These are phyloP conservation scores for Prorops nasuta DNA, from an alignment of 1,140 invertebrate species.

Conservation along the genomic window DNA sequence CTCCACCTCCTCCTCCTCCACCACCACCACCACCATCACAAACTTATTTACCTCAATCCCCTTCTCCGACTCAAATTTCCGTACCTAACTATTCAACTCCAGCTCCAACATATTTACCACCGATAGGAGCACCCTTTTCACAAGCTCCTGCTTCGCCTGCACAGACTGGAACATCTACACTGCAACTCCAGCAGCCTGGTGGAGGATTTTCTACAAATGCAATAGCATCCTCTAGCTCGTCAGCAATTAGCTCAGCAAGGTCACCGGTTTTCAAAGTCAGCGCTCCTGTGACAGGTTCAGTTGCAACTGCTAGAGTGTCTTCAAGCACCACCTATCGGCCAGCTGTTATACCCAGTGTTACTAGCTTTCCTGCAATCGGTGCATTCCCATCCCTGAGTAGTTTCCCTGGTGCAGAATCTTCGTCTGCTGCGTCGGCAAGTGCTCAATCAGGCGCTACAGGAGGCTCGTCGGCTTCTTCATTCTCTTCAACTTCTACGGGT, in stretches of 20 bases:
- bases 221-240: background rate
- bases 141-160: background rate
- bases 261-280: background rate
- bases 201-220: background rate
- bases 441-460: background rate
- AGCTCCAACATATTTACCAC: slow-evolving; percentile 33
- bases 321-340: background rate
- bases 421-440: too few relatives aligned
- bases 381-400: too few relatives aligned
- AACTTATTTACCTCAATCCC: background rate
- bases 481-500: background rate
- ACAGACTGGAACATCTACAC: background rate
- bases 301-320: background rate
- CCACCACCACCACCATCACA: slow-evolving; percentile 8
- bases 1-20: slow-evolving; percentile 11
- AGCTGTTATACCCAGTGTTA: too few relatives aligned
- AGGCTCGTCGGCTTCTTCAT: background rate
- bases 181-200: background rate
- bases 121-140: slow-evolving; percentile 1
- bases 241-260: background rate
- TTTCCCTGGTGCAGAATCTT: too few relatives aligned
- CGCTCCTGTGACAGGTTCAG: background rate
- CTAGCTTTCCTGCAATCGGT: too few relatives aligned
- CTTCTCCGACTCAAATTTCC: slow-evolving; percentile 5
- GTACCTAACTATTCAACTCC: slow-evolving; percentile 22